Percentiles rank a stretch among this genome's conserved stretches.
phyloP scores from a whole-genome alignment of 2,797 vertebrate species.

The Furcifer pardalis region DNA sequence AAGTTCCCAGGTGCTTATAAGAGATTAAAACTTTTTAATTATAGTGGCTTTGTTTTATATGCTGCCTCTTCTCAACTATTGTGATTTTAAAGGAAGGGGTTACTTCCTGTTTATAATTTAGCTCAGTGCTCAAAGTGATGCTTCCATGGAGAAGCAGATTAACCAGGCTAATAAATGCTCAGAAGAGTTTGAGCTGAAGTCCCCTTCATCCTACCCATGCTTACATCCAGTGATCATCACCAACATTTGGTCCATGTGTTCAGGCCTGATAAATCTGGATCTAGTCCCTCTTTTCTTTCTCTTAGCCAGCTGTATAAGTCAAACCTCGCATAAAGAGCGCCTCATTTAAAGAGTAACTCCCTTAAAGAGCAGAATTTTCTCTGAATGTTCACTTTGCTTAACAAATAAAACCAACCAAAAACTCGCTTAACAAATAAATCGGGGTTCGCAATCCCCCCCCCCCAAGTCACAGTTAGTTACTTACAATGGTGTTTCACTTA shows the following conservation, averaged over 20 bases:
- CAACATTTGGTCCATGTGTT: background rate
- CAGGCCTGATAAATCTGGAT: background rate
- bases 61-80: slow-evolving; percentile 11
- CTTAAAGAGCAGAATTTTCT: no score
- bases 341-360: no score
- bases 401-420: no score
- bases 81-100: slow-evolving; percentile 26
- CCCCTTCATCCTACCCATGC: fast-evolving
- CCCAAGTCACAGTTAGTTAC: no score
- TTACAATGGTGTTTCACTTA: no score
- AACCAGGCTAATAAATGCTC: background rate
- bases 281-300: background rate
- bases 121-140: slow-evolving; percentile 1
- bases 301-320: no score
- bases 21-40: slow-evolving; percentile 5
- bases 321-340: no score
- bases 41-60: slow-evolving; percentile 5
- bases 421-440: no score
- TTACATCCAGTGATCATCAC: background rate
- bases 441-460: no score
- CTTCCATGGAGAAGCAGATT: background rate
- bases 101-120: background rate
- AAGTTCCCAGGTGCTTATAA: background rate
- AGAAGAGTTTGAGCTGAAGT: background rate
- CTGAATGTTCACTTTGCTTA: no score